These are phyloP conservation scores for Ranitomeya imitator DNA, from an alignment of 2,113 vertebrate genomes.

Conservation along the genomic window DNA sequence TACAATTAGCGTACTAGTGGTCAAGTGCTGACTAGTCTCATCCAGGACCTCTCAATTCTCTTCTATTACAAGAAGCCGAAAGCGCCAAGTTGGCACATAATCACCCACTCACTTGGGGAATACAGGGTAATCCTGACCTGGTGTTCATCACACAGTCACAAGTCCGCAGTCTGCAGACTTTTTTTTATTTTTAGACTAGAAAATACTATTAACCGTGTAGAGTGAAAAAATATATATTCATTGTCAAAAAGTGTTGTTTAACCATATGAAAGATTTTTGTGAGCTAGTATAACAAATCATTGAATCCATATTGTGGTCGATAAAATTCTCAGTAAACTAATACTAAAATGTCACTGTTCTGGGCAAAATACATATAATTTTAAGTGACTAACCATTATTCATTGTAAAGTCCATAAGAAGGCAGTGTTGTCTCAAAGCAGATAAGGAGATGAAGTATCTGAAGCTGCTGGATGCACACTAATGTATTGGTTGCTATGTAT, in stretches of 20 bases:
- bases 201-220: not conserved
- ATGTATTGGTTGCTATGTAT: slow-evolving; percentile 14
- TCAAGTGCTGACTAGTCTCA: too few relatives aligned
- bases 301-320: not conserved
- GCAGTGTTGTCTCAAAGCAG: not conserved
- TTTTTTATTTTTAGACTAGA: too few relatives aligned
- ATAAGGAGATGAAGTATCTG: not conserved
- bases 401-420: not conserved
- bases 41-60: too few relatives aligned
- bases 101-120: too few relatives aligned
- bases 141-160: too few relatives aligned
- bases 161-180: too few relatives aligned
- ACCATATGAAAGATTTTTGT: not conserved
- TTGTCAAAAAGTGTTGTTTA: not conserved
- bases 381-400: slow-evolving; percentile 9
- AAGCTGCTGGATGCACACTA: slow-evolving; percentile 1
- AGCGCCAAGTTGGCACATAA: too few relatives aligned
- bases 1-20: too few relatives aligned
- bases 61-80: too few relatives aligned
- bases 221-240: not conserved
- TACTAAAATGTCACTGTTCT: not conserved
- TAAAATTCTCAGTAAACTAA: not conserved
- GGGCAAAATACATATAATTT: not conserved
- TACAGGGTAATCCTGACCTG: too few relatives aligned
- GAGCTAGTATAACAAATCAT: not conserved